Evolutionary conservation across 2,888 invertebrate genomes (phyloP).

Genomic region (Oithona nana): DNA sequence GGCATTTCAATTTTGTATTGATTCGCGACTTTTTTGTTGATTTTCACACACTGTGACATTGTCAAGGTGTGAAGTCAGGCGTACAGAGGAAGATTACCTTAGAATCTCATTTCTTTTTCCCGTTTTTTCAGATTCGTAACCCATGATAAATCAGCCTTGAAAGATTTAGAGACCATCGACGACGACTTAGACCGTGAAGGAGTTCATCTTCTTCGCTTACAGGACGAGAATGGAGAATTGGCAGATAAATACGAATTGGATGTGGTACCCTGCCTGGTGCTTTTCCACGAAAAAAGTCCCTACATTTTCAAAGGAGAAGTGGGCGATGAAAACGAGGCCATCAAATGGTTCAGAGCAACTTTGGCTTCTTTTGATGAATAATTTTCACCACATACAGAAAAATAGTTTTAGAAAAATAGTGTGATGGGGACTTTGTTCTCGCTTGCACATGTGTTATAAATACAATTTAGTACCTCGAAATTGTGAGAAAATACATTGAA

Average conservation of each 20-base stretch:
- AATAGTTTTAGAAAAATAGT: no score
- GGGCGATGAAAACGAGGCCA: not conserved
- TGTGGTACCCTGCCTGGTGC: conserved; percentile 72
- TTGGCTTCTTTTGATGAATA: not conserved
- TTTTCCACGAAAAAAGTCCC: conserved; percentile 69
- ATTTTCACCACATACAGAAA: no score
- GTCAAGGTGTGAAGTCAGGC: no score
- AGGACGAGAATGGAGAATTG: conserved; percentile 64
- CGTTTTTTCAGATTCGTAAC: not conserved
- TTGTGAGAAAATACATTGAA: no score
- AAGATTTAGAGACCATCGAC: conserved; percentile 46
- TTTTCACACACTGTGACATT: no score
- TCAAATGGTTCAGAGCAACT: conserved; percentile 5
- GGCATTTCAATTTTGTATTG: no score
- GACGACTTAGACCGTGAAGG: conserved; percentile 82
- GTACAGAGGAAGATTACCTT: no score
- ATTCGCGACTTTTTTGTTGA: no score
- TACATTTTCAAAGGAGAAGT: conserved; percentile 22
- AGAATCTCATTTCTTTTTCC: not conserved
- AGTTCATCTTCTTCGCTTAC: conserved; percentile 54
- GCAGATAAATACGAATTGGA: conserved; percentile 53
- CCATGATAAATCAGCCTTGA: conserved; percentile 50
- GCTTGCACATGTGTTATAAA: no score
- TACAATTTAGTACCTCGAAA: no score
- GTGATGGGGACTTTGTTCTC: no score